Conservation (phyloP, 37 sponge, comb jelly and placozoan genomes). For the Agelas oroides region DNA sequence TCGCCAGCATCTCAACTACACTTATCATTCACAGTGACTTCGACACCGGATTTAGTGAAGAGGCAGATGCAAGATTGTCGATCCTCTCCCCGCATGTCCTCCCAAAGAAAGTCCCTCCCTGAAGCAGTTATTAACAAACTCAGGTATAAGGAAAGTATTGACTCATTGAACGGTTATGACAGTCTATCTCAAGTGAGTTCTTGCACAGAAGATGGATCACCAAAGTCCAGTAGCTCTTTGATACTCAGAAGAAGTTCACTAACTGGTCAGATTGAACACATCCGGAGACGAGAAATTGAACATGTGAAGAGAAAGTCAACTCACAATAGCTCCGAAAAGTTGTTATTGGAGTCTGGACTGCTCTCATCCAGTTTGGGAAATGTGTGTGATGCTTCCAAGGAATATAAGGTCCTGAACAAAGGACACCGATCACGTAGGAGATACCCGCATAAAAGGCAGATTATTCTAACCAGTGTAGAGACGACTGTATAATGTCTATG, state of each 20-base stretch:
- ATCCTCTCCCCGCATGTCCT: not conserved
- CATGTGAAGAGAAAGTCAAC: too few relatives aligned
- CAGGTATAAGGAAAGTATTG: not conserved
- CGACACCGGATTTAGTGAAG: not conserved
- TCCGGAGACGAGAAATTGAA: not conserved
- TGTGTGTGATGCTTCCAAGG: too few relatives aligned
- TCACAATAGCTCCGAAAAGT: too few relatives aligned
- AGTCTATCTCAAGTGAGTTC: conserved; percentile 14
- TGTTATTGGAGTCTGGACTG: too few relatives aligned
- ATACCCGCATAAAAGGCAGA: too few relatives aligned
- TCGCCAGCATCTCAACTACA: too few relatives aligned
- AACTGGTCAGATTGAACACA: conserved; percentile 53
- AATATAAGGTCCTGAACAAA: too few relatives aligned
- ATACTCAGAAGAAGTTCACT: conserved; percentile 52
- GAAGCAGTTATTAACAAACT: not conserved
- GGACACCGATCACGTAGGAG: too few relatives aligned
- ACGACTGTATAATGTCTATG: too few relatives aligned
- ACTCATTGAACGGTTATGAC: not conserved
- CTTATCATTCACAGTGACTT: not conserved
- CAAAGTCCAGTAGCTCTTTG: not conserved
- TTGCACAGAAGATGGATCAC: conserved; percentile 8
- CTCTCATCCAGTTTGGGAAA: too few relatives aligned
- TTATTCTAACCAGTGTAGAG: too few relatives aligned
- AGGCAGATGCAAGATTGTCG: not conserved
- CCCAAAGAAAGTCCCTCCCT: conserved; percentile 9